Percentiles rank a stretch among this genome's conserved stretches.
These are phyloP conservation scores for Thamnophis sirtalis DNA, from an alignment of 2,113 vertebrate genomes.

Conservation along the genomic window DNA sequence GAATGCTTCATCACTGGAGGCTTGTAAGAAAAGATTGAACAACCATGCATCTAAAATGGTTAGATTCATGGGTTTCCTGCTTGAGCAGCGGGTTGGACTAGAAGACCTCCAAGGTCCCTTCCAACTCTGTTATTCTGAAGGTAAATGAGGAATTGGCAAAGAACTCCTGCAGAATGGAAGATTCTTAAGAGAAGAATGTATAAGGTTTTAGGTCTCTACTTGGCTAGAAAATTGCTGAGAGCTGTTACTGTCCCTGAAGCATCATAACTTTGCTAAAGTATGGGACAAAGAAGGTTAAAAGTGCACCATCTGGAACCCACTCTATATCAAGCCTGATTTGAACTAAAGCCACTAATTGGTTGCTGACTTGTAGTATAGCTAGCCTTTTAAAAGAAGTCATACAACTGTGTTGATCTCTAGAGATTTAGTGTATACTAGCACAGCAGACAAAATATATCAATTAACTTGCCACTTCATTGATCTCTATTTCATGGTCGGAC, in stretches of 20 bases:
- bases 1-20: neutral
- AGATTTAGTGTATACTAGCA: neutral
- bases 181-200: neutral
- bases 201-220: neutral
- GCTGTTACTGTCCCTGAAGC: neutral
- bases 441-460: neutral
- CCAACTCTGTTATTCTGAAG: neutral
- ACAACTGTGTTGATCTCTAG: neutral
- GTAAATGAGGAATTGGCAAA: neutral
- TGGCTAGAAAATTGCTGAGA: neutral
- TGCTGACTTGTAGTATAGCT: neutral
- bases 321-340: neutral
- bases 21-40: neutral
- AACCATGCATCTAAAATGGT: neutral
- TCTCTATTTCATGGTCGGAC: neutral
- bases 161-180: neutral
- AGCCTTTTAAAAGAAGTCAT: neutral
- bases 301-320: neutral
- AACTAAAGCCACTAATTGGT: neutral
- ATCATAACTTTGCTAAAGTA: neutral
- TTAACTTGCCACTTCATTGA: neutral
- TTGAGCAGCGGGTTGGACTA: neutral
- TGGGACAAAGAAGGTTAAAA: neutral
- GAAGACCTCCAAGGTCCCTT: neutral
- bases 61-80: neutral